Percentiles rank a stretch among this genome's conserved stretches.
Conservation (phyloP, 2,113 vertebrate species). For the Coptodon rendalli region DNA sequence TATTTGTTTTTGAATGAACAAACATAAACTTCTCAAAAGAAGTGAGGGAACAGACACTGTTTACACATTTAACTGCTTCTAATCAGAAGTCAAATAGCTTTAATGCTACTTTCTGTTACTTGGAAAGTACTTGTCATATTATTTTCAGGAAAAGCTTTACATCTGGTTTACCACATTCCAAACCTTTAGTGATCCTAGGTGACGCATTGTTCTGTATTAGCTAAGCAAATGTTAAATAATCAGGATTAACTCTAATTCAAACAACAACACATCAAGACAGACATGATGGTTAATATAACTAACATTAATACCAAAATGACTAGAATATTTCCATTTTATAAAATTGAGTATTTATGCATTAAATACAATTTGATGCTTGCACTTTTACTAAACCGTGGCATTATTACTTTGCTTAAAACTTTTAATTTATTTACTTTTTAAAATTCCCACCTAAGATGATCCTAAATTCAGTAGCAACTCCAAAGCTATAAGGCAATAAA, state of each 20-base stretch:
- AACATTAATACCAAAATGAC: neutral
- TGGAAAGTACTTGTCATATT: neutral
- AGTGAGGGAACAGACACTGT: neutral
- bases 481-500: neutral
- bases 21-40: neutral
- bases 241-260: neutral
- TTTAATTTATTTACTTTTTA: neutral
- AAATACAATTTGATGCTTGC: neutral
- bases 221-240: neutral
- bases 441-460: neutral
- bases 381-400: neutral
- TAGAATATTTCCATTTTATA: neutral
- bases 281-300: neutral
- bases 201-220: neutral
- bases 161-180: neutral
- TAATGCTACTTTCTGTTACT: neutral
- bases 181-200: neutral
- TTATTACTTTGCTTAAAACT: neutral
- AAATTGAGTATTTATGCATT: neutral
- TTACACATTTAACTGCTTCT: neutral
- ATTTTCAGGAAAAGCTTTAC: neutral
- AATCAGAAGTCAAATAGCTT: neutral
- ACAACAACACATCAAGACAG: neutral
- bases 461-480: neutral
- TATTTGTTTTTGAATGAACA: conserved; percentile 29